A percentile compares a stretch with the other conserved stretches of the same genome.
Conservation (phyloP, 2,797 vertebrate genomes). For the Myioborus melanocephalus region DNA sequence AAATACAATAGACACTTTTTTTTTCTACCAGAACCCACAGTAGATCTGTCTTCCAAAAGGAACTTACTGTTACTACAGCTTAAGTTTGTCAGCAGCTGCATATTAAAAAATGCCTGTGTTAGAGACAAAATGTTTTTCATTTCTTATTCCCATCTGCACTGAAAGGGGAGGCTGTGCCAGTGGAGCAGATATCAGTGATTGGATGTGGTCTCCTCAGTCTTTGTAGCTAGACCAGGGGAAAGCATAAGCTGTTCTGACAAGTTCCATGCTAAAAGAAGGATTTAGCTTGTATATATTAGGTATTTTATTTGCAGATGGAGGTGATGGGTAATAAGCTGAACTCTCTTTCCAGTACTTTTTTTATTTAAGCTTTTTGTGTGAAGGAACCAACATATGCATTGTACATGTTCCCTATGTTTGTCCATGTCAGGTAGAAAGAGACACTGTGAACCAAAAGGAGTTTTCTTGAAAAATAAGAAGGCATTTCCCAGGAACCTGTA, state of each 20-base stretch:
- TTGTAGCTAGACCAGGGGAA: not conserved
- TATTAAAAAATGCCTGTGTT: constrained; percentile 21
- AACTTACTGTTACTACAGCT: not conserved
- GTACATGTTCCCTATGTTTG: not conserved
- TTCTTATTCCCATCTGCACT: not conserved
- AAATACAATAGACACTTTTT: not conserved
- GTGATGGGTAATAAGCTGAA: not conserved
- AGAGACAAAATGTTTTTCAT: not conserved
- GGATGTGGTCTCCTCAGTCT: not conserved
- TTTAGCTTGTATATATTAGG: not conserved
- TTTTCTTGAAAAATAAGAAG: not conserved
- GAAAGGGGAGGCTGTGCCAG: not conserved
- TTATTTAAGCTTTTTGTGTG: not conserved
- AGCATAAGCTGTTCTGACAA: not conserved
- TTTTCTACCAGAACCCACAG: not conserved
- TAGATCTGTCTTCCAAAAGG: not conserved
- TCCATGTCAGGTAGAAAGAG: not conserved
- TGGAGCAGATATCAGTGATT: not conserved
- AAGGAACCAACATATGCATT: accelerated
- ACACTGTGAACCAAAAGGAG: not conserved
- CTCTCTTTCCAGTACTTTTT: not conserved
- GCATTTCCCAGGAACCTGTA: not conserved
- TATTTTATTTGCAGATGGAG: not conserved
- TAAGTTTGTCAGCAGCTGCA: not conserved
- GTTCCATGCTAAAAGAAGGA: not conserved